Evolutionary conservation across 2,113 vertebrate genomes (phyloP).

Genomic region (Grallaria varia): DNA sequence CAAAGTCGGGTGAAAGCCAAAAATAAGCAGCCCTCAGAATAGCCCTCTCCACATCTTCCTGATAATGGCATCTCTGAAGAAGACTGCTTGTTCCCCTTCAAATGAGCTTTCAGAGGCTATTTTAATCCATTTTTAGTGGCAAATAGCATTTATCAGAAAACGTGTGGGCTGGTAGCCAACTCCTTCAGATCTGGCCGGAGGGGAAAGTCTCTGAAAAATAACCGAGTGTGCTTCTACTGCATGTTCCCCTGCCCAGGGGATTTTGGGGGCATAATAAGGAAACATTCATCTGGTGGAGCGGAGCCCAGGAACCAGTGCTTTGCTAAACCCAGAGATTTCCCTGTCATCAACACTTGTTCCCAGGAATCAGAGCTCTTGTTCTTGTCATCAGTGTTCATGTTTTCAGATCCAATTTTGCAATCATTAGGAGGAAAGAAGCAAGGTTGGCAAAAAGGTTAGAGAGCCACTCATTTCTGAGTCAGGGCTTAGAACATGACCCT

Average conservation of each 20-base stretch:
- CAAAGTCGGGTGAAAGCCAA: conserved; percentile 23
- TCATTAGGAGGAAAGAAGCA: background rate
- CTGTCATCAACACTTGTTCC: conserved; percentile 3
- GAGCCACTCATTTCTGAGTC: background rate
- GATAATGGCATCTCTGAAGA: conserved; percentile 17
- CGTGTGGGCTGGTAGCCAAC: conserved; percentile 12
- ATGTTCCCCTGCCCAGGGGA: background rate
- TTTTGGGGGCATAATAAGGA: background rate
- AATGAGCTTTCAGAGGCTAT: conserved; percentile 39
- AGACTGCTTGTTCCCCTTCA: conserved; percentile 38
- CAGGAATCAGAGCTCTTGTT: background rate
- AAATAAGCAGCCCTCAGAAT: conserved; percentile 16
- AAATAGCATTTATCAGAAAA: conserved; percentile 47
- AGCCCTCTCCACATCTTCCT: background rate
- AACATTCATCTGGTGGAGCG: background rate
- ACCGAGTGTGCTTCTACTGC: background rate
- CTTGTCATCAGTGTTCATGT: background rate
- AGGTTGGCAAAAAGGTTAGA: background rate
- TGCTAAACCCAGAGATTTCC: background rate
- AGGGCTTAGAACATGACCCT: background rate
- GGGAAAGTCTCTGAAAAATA: conserved; percentile 19
- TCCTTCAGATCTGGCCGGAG: conserved; percentile 26
- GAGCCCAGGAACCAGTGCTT: background rate
- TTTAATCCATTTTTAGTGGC: conserved; percentile 48
- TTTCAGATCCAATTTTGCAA: background rate